phyloP scores from a whole-genome alignment of 2,888 invertebrate genomes.

The Creontiades dilutus region DNA sequence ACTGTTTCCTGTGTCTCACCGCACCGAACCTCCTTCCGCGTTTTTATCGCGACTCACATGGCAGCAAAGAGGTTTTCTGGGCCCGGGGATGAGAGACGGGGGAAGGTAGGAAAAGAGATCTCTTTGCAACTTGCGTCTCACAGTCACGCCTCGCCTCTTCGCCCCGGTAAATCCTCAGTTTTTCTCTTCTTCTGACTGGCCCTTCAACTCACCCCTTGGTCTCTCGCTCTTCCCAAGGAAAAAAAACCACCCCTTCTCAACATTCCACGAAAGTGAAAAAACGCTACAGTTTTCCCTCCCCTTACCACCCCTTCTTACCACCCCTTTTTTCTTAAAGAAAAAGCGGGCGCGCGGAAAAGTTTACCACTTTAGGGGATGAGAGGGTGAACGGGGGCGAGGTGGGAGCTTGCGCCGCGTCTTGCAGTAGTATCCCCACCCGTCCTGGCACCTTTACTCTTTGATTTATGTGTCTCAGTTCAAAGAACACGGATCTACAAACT shows the following conservation, averaged over 20 bases:
- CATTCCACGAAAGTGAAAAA: neutral
- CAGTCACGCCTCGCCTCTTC: neutral
- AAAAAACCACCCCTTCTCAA: neutral
- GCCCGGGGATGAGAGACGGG: too few species aligned
- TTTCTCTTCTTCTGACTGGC: neutral
- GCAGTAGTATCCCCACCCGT: slow-evolving; percentile 20
- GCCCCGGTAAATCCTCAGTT: slow-evolving; percentile 12
- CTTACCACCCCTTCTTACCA: too few species aligned
- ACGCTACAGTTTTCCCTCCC: slow-evolving; percentile 2
- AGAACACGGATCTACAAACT: slow-evolving; percentile 70
- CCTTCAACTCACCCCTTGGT: neutral
- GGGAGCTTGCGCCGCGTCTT: slow-evolving; percentile 12
- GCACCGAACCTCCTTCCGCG: too few species aligned
- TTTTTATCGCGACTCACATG: too few species aligned
- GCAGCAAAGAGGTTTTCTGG: too few species aligned
- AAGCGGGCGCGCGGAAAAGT: slow-evolving; percentile 63
- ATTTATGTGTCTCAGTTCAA: slow-evolving; percentile 69
- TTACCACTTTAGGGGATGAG: slow-evolving; percentile 66
- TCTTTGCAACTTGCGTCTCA: neutral
- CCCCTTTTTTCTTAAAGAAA: neutral
- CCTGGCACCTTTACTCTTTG: slow-evolving; percentile 59
- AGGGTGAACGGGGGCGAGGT: neutral
- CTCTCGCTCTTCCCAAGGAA: neutral
- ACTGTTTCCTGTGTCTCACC: too few species aligned
- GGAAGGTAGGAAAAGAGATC: neutral